Base-by-base conservation (phyloP, 2,113 vertebrate genomes). In the Rhizomys pruinosus region DNA sequence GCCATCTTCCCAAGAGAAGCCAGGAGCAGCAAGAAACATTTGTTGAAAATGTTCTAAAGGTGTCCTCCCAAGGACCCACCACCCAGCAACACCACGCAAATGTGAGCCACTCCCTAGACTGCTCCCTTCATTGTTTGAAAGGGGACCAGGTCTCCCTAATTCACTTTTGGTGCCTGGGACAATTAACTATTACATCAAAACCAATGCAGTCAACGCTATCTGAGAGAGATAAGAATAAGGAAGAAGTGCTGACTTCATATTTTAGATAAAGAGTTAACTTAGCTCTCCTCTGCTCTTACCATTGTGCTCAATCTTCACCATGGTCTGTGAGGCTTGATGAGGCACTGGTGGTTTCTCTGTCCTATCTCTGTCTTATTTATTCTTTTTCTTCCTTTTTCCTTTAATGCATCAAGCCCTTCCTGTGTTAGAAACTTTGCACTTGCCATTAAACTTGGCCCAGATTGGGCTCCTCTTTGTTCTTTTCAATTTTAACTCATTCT, bases 121-220 rank as follows among this genome's bases (percentile, higher is more conserved):
- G 61, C 32, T 84, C 17, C 55, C 71, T 63, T 68, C 44, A 10
- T 32, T 64, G 71, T 32, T 69, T 5, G 78, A 89, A 1, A n/a
- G 57, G 29, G 57, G 77, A 81, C 52, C 81, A 8, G 25, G 55
- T 55, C 22, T 87, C 61, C 69, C 68, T 84, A 61, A 81, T 37
- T 88, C 39, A 87, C 39, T 79, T 68, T 71, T 59, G 87, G 59
- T 71, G 25, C 7, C 59, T 85, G 44, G 73, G 44, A 76, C 55
- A 89, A 71, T 27, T 34, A 77, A 89, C 32, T 80, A 68, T 81
- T 77, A 88, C 68, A 94, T 47, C 73, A n/a, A 87, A 90, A 96
- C 34, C 57, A 27, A 90, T 55, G 44, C 71, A 93, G 87, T 76
- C 84, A 95, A 82, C 19, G 42, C 61, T 84, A 76, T n/a, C 59